A percentile compares a stretch with the other conserved stretches of the same genome.
Conservation (phyloP, 2,888 invertebrate genomes). For the Xanthia icteritia region DNA sequence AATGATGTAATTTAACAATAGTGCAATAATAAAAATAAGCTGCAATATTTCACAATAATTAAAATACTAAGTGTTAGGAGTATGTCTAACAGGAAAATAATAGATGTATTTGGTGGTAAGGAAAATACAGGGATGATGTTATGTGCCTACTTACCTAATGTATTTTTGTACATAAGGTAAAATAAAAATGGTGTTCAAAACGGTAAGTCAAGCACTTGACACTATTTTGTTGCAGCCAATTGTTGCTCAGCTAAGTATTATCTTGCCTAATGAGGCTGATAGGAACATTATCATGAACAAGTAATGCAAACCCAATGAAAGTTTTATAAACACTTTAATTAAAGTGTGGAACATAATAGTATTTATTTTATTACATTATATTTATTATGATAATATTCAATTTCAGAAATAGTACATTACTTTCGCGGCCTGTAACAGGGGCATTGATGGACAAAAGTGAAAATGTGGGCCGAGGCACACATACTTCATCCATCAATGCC, state of each 20-base stretch:
- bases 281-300: constrained; percentile 21
- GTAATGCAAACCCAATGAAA: constrained; percentile 23
- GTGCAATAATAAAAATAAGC: neutral
- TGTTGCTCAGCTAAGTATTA: neutral
- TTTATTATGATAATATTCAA: neutral
- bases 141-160: neutral
- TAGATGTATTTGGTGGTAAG: neutral
- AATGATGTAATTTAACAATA: neutral
- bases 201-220: neutral
- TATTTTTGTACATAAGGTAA: neutral
- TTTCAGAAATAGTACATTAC: neutral
- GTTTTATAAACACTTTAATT: constrained; percentile 24
- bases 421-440: no score
- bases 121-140: neutral
- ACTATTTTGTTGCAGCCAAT: neutral
- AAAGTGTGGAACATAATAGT: neutral
- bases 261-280: neutral
- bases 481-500: no score
- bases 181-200: neutral
- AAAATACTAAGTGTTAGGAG: neutral
- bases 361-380: no score
- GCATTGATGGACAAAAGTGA: no score
- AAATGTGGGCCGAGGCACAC: no score
- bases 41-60: neutral
- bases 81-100: neutral